These are phyloP conservation scores for Cynopterus sphinx DNA, from an alignment of 2,797 vertebrate species.

Conservation along the genomic window DNA sequence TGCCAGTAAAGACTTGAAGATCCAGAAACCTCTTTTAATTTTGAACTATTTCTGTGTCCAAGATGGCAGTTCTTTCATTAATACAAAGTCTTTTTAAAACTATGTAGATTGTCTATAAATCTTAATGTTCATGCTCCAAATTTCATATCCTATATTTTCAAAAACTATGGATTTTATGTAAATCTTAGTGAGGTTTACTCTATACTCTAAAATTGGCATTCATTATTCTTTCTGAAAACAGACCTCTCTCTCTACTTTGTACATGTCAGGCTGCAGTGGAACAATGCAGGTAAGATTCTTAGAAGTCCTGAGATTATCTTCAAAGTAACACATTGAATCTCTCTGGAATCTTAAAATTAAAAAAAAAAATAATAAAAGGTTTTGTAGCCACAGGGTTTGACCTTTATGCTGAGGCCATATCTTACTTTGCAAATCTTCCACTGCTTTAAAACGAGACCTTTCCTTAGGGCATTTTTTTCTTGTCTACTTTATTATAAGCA, in stretches of 20 bases:
- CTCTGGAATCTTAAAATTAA: background rate
- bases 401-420: background rate
- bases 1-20: background rate
- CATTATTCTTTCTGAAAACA: background rate
- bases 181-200: background rate
- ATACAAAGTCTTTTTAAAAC: slow-evolving; percentile 10
- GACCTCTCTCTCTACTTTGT: background rate
- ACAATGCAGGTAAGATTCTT: background rate
- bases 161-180: background rate
- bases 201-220: background rate
- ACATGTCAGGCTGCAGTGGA: background rate
- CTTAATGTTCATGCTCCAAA: background rate
- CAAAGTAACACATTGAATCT: background rate
- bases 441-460: background rate
- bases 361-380: background rate
- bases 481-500: background rate
- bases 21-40: background rate
- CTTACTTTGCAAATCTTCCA: background rate
- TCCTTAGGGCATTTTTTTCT: background rate
- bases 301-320: background rate
- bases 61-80: background rate
- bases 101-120: background rate
- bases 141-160: background rate
- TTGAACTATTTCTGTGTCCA: background rate
- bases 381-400: background rate